Evolutionary conservation across 2,888 invertebrate species (phyloP).

Genomic region (Toxonevra muliebris): DNA sequence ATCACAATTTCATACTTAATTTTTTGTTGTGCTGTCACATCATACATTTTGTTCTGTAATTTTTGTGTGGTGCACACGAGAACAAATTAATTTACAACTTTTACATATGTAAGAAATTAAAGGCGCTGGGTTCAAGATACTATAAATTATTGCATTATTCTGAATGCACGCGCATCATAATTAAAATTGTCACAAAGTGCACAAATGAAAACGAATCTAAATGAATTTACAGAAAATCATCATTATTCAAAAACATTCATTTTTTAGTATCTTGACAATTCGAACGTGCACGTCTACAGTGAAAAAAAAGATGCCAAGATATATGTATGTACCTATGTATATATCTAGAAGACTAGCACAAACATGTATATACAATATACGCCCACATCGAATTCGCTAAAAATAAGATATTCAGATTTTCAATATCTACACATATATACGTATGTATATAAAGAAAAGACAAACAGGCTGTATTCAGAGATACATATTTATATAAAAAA

Average conservation of each 20-base stretch:
- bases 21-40: too few species aligned
- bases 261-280: too few species aligned
- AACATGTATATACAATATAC: neutral
- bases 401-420: neutral
- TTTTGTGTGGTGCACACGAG: too few species aligned
- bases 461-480: neutral
- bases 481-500: neutral
- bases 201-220: conserved; percentile 3
- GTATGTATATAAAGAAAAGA: neutral
- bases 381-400: conserved; percentile 15
- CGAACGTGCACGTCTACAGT: conserved; percentile 2
- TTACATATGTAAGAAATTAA: too few species aligned
- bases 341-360: neutral
- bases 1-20: too few species aligned
- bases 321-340: neutral
- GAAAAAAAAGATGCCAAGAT: conserved; percentile 14
- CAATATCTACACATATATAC: neutral
- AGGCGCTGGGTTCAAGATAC: too few species aligned
- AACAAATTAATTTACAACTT: too few species aligned
- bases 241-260: too few species aligned
- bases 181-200: conserved; percentile 21
- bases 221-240: neutral
- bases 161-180: too few species aligned
- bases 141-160: too few species aligned
- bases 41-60: too few species aligned